phyloP scores from a whole-genome alignment of 2,797 vertebrate species.

The Macropus fuliginosus region DNA sequence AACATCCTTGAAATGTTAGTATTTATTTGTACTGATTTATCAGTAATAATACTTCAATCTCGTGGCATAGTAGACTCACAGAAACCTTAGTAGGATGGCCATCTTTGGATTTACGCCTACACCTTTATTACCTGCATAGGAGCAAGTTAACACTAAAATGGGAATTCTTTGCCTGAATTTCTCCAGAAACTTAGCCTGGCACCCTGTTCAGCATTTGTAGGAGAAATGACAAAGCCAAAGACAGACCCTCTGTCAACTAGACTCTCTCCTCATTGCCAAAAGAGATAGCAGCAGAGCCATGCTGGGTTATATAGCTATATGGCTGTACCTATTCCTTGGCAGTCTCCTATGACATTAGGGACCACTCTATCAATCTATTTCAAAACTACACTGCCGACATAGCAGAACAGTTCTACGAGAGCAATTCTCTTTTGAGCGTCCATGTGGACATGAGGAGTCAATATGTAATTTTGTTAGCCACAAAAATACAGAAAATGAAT shows the following conservation, averaged over 20 bases:
- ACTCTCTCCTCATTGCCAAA: neutral
- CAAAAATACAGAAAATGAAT: neutral
- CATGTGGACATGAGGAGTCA: neutral
- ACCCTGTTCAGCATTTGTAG: neutral
- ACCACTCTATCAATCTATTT: neutral
- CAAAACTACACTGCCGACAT: neutral
- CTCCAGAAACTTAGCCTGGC: neutral
- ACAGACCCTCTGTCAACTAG: neutral
- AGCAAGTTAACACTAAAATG: neutral
- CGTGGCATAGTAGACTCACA: neutral
- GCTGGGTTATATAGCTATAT: neutral
- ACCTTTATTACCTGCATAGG: neutral
- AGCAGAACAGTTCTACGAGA: fast-evolving
- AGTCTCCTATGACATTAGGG: neutral
- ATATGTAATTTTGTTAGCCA: neutral
- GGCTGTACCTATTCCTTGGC: neutral
- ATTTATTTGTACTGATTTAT: neutral
- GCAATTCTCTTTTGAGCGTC: neutral
- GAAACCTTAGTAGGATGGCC: neutral
- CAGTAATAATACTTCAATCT: neutral
- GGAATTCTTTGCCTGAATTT: neutral
- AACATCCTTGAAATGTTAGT: neutral
- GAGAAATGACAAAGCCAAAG: neutral
- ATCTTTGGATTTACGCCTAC: neutral
- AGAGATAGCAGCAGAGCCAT: neutral